Evolutionary conservation across 2,797 vertebrate genomes (phyloP).

Genomic region (Pelodytes ibericus): DNA sequence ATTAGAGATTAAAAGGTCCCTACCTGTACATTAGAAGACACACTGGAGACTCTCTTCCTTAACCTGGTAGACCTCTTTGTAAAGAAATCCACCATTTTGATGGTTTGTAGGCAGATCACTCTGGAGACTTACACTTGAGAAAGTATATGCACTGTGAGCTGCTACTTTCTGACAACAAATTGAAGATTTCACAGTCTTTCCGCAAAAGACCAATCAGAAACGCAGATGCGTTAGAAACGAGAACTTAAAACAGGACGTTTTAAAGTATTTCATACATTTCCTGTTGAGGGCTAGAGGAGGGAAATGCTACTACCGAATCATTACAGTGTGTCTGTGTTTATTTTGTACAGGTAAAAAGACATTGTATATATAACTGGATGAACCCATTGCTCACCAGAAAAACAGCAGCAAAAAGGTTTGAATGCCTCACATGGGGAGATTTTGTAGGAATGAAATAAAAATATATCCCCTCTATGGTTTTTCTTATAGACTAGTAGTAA

Average conservation of each 20-base stretch:
- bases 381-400: too few species aligned
- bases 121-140: not conserved
- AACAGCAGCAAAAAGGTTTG: too few species aligned
- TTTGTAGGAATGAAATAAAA: too few species aligned
- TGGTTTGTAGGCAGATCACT: not conserved
- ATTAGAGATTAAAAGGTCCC: not conserved
- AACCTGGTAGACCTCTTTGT: constrained; percentile 6
- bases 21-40: constrained; percentile 6
- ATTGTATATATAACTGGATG: too few species aligned
- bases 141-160: not conserved
- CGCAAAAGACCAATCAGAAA: not conserved
- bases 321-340: too few species aligned
- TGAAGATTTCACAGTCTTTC: not conserved
- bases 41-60: not conserved
- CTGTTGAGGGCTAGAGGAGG: constrained; percentile 26
- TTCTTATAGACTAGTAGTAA: too few species aligned
- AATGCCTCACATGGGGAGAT: too few species aligned
- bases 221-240: constrained; percentile 9
- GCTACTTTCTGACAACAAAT: not conserved
- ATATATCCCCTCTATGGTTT: too few species aligned
- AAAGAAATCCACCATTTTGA: constrained; percentile 39
- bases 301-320: constrained; percentile 8
- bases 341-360: too few species aligned
- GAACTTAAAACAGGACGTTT: constrained; percentile 37
- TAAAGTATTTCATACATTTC: constrained; percentile 35